These are phyloP conservation scores for Listronotus oregonensis DNA, from an alignment of 1,140 invertebrate genomes.

Conservation along the genomic window DNA sequence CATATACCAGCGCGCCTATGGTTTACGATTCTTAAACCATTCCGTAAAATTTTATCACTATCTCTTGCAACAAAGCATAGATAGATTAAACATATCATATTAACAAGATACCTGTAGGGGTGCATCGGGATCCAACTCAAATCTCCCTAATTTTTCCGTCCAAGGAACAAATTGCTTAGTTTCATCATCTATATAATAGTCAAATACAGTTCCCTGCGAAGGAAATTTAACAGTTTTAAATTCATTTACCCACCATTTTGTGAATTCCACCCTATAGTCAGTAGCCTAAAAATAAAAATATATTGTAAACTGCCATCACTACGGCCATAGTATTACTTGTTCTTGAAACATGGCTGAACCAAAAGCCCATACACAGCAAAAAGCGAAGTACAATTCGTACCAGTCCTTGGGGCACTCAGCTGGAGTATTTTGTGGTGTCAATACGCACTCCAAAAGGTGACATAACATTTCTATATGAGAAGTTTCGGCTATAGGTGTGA, in stretches of 20 bases:
- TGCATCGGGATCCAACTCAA: conserved; percentile 89
- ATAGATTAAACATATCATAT: too few species aligned
- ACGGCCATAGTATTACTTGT: conserved; percentile 62
- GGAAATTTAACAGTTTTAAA: conserved; percentile 96
- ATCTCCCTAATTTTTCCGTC: conserved; percentile 86
- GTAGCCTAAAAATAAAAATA: conserved; percentile 57
- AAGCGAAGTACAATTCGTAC: conserved; percentile 95
- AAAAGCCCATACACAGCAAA: conserved; percentile 95
- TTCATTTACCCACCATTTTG: conserved; percentile 96
- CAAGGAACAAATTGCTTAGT: conserved; percentile 88
- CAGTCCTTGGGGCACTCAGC: conserved; percentile 91
- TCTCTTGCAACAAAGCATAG: too few species aligned
- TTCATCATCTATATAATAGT: conserved; percentile 91
- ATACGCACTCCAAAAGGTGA: conserved; percentile 82
- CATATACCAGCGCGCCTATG: too few species aligned
- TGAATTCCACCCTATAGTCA: conserved; percentile 84
- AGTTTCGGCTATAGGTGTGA: conserved; percentile 92
- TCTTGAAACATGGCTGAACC: conserved; percentile 94
- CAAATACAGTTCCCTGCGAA: conserved; percentile 88
- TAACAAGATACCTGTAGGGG: conserved; percentile 79
- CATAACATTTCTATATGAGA: conserved; percentile 93
- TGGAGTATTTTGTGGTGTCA: conserved; percentile 83
- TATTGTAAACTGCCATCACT: neutral
- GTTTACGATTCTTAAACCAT: too few species aligned
- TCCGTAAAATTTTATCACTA: too few species aligned